Percentiles rank a stretch among this genome's conserved stretches.
Conservation (phyloP, 2,888 invertebrate species). For the Acrocyrtus sp. region DNA sequence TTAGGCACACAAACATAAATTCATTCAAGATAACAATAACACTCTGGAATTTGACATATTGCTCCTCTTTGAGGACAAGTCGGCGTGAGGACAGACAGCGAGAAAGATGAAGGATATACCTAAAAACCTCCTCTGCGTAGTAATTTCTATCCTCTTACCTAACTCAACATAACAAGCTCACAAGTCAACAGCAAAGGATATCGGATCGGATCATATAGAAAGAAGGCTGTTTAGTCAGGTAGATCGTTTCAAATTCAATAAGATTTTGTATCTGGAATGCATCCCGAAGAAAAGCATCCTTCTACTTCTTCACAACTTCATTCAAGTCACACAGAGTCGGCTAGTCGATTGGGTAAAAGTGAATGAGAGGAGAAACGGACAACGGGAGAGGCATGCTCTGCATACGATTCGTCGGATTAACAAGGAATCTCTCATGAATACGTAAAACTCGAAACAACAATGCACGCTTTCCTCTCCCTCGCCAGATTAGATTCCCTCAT, state of each 20-base stretch:
- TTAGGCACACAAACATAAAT: not conserved
- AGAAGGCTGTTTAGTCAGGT: not conserved
- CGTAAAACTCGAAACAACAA: not conserved
- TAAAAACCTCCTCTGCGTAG: not conserved
- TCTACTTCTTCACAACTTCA: not conserved
- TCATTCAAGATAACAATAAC: slow-evolving; percentile 4
- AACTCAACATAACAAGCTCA: slow-evolving; percentile 29
- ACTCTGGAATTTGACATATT: slow-evolving; percentile 29
- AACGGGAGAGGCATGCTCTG: slow-evolving; percentile 54
- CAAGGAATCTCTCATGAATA: slow-evolving; percentile 43
- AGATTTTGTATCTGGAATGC: too few species aligned
- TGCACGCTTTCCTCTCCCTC: slow-evolving; percentile 2
- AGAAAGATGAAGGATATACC: too few species aligned
- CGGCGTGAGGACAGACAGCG: too few species aligned
- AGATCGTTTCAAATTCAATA: too few species aligned
- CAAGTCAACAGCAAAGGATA: slow-evolving; percentile 6
- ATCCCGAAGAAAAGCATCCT: too few species aligned
- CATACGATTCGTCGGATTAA: slow-evolving; percentile 61
- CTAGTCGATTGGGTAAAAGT: slow-evolving; percentile 29
- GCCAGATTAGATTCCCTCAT: slow-evolving; percentile 6
- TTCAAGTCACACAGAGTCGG: not conserved
- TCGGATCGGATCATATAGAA: not conserved
- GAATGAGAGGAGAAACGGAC: slow-evolving; percentile 47
- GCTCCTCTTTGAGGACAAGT: not conserved
- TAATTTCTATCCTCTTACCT: slow-evolving; percentile 18